Percentiles rank a stretch among this genome's conserved stretches.
Evolutionary conservation across 1,140 invertebrate genomes (phyloP).

Genomic region (Drosophila equinoxialis): DNA sequence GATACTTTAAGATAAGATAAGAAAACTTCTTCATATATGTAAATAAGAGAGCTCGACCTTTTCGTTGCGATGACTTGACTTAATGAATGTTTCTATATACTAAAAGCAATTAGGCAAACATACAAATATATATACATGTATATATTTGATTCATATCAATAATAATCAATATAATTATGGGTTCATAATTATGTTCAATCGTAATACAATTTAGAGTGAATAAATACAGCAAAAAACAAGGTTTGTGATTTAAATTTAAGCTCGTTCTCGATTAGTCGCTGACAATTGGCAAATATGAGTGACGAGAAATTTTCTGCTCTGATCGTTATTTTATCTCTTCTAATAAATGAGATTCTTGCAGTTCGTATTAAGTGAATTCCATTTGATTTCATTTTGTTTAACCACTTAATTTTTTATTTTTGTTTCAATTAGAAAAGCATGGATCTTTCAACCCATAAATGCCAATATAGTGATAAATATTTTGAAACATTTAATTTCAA

Average conservation of each 20-base stretch:
- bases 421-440: slow-evolving; percentile 33
- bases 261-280: not conserved
- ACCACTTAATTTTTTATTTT: not conserved
- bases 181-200: not conserved
- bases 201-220: not conserved
- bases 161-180: too few species aligned
- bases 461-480: slow-evolving; percentile 31
- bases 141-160: not conserved
- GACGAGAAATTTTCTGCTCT: not conserved
- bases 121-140: too few species aligned
- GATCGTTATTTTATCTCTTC: not conserved
- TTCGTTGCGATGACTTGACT: too few species aligned
- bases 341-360: not conserved
- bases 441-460: slow-evolving; percentile 20
- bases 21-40: too few species aligned
- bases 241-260: not conserved
- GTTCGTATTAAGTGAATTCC: not conserved
- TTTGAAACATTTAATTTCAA: slow-evolving; percentile 38
- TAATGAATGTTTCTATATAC: too few species aligned
- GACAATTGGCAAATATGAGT: not conserved
- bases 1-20: too few species aligned
- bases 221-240: not conserved
- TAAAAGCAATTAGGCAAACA: not conserved
- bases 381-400: not conserved
- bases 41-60: too few species aligned